Conservation (phyloP, 2,888 invertebrate species). For the Callyntrura sp. region DNA sequence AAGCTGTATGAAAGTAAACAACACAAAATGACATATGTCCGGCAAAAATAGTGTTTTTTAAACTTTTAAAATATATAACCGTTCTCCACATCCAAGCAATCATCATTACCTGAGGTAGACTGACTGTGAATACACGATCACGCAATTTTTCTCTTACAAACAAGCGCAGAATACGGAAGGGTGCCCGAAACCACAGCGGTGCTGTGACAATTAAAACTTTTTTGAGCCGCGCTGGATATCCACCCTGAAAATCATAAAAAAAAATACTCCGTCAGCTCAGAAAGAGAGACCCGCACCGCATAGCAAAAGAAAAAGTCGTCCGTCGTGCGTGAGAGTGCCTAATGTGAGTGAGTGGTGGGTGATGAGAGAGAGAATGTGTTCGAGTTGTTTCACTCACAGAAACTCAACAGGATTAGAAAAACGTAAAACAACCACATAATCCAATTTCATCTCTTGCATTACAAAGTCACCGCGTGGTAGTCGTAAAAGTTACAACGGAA, state of each 20-base stretch:
- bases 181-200: conserved; percentile 99
- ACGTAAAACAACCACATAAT: too few relatives aligned
- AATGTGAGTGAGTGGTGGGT: too few relatives aligned
- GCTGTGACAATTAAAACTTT: conserved; percentile 99
- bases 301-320: too few relatives aligned
- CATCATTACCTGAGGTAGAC: conserved; percentile 90
- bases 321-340: too few relatives aligned
- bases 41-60: not conserved
- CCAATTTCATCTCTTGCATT: too few relatives aligned
- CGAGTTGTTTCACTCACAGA: too few relatives aligned
- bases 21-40: not conserved
- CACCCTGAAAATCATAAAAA: conserved; percentile 95
- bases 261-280: too few relatives aligned
- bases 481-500: too few relatives aligned
- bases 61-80: not conserved
- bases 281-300: too few relatives aligned
- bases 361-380: too few relatives aligned
- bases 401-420: too few relatives aligned
- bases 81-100: not conserved
- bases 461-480: too few relatives aligned
- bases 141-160: conserved; percentile 98
- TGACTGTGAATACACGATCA: conserved; percentile 98
- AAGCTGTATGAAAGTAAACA: conserved; percentile 86
- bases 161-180: conserved; percentile 96
- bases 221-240: conserved; percentile 98